phyloP scores from a whole-genome alignment of 1,140 invertebrate species.

The Bombus vancouverensis region DNA sequence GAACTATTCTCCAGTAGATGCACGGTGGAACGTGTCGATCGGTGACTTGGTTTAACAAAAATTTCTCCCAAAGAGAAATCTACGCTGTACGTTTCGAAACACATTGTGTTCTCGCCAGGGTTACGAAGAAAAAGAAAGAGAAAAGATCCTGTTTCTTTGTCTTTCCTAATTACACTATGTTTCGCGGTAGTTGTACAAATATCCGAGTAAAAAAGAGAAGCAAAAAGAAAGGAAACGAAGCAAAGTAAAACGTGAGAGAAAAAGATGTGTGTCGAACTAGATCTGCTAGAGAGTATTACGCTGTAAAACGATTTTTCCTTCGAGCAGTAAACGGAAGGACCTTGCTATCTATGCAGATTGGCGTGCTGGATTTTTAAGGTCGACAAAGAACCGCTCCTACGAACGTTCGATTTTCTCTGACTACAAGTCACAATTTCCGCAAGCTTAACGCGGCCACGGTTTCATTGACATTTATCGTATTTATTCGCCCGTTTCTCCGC shows the following conservation, averaged over 20 bases:
- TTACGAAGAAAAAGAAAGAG: neutral
- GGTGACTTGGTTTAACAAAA: too few relatives aligned
- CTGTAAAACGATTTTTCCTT: neutral
- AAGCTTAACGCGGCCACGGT: neutral
- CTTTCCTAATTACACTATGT: neutral
- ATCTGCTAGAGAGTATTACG: neutral
- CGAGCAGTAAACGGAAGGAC: slow-evolving; percentile 21
- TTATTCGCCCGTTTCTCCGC: neutral
- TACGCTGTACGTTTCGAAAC: too few relatives aligned
- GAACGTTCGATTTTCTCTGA: neutral
- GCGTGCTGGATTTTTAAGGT: neutral
- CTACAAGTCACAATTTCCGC: neutral
- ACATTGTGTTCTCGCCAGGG: too few relatives aligned
- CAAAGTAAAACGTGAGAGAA: neutral
- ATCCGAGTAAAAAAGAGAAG: neutral
- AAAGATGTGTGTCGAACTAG: neutral
- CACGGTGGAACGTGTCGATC: too few relatives aligned
- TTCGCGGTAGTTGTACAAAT: neutral
- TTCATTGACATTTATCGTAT: neutral
- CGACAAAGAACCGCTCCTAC: neutral
- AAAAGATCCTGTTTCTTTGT: neutral
- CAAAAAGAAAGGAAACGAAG: neutral
- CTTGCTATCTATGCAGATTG: slow-evolving; percentile 14
- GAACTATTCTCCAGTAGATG: too few relatives aligned
- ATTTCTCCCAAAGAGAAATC: neutral